These are phyloP conservation scores for Drosophila carrolli DNA, from an alignment of 1,140 invertebrate species.

Conservation along the genomic window DNA sequence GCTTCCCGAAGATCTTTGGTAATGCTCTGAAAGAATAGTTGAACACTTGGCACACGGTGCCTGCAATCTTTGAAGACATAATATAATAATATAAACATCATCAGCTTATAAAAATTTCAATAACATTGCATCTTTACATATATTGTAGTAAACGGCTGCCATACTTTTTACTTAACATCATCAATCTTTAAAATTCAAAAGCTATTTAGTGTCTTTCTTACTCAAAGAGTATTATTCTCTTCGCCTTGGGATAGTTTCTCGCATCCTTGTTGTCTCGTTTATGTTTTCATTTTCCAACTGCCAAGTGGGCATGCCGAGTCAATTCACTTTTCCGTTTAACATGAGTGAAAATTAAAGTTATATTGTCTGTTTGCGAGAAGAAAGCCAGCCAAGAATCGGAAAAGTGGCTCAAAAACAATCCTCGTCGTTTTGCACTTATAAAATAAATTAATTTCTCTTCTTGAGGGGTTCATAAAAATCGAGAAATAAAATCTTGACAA, in stretches of 20 bases:
- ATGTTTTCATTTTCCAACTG: constrained; percentile 37
- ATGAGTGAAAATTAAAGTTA: constrained; percentile 67
- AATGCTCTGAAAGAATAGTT: constrained; percentile 10
- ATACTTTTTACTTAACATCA: too few species aligned
- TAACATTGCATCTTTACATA: too few species aligned
- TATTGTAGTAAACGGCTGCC: too few species aligned
- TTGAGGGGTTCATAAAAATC: constrained; percentile 34
- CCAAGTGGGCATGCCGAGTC: constrained; percentile 32
- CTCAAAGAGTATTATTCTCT: constrained; percentile 2
- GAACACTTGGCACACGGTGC: background rate
- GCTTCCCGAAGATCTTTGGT: constrained; percentile 1
- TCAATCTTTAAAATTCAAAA: too few species aligned
- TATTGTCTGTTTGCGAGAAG: constrained; percentile 41
- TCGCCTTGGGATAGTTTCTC: background rate
- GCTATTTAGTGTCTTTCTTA: too few species aligned
- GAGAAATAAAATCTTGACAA: constrained; percentile 42
- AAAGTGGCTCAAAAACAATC: constrained; percentile 34
- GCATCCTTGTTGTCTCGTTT: constrained; percentile 26
- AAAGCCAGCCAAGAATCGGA: constrained; percentile 48
- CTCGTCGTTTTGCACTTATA: constrained; percentile 15
- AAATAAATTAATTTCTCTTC: background rate
- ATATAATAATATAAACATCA: too few species aligned
- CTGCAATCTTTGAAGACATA: constrained; percentile 1
- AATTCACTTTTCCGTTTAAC: constrained; percentile 75
- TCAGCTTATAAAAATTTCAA: too few species aligned